Conservation (phyloP, 2,888 invertebrate genomes). For the Eutolmus rufibarbis region DNA sequence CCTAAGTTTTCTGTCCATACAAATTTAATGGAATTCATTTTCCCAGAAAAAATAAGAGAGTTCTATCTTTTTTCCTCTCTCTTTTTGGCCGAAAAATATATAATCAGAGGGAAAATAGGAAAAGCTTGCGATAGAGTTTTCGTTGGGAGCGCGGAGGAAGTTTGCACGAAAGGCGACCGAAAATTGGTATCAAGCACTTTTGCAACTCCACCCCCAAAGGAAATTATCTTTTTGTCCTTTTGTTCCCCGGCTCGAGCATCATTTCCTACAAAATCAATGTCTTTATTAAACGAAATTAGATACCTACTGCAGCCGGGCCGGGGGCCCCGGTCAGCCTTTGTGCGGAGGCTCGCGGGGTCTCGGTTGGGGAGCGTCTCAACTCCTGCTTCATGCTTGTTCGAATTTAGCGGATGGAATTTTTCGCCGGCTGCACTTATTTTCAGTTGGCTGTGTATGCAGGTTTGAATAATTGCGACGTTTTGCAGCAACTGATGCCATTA, state of each 20-base stretch:
- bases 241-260: neutral
- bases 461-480: neutral
- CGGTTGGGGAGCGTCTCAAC: neutral
- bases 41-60: neutral
- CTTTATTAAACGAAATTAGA: slow-evolving; percentile 7
- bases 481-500: neutral
- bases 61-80: neutral
- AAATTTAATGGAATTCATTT: neutral
- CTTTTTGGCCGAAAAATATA: neutral
- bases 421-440: neutral
- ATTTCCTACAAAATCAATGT: slow-evolving; percentile 12
- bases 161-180: neutral
- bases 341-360: neutral
- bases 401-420: neutral
- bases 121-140: neutral
- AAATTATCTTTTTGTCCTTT: slow-evolving; percentile 10
- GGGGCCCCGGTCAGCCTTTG: neutral
- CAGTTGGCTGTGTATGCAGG: neutral
- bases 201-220: neutral
- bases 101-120: neutral
- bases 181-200: neutral
- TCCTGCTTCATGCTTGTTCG: neutral
- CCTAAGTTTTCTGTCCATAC: neutral
- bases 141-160: neutral
- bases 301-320: neutral